A percentile compares a stretch with the other conserved stretches of the same genome.
phyloP scores from a whole-genome alignment of 2,113 vertebrate species.

The Chaetodon auriga region DNA sequence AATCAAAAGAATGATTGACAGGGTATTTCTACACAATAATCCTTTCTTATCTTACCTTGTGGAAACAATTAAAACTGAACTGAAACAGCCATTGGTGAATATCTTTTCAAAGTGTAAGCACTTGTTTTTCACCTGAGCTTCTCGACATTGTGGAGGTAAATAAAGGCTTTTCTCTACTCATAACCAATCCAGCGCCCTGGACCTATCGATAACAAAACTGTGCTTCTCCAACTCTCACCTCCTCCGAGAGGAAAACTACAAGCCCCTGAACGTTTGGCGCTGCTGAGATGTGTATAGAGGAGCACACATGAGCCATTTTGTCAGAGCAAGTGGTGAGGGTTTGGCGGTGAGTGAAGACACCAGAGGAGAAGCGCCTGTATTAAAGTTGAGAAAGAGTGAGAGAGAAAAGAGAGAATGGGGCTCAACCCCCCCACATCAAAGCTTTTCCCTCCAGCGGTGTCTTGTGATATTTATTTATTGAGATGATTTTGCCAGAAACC shows the following conservation, averaged over 20 bases:
- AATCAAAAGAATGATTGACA: constrained; percentile 37
- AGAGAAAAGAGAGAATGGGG: constrained; percentile 77
- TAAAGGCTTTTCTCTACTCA: constrained; percentile 46
- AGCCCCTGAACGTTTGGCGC: constrained; percentile 65
- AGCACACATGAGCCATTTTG: constrained; percentile 78
- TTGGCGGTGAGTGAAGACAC: constrained; percentile 75
- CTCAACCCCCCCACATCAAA: constrained; percentile 82
- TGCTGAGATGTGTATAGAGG: constrained; percentile 58
- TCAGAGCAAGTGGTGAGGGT: constrained; percentile 75
- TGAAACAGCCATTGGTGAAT: constrained; percentile 21
- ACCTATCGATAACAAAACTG: constrained; percentile 70
- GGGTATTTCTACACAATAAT: constrained; percentile 9
- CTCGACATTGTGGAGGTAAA: constrained; percentile 43
- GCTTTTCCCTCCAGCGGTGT: constrained; percentile 80
- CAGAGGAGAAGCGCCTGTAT: constrained; percentile 72
- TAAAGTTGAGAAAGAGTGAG: constrained; percentile 75
- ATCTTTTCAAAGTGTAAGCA: constrained; percentile 36
- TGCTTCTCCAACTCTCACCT: constrained; percentile 64
- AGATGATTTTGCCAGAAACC: constrained; percentile 86
- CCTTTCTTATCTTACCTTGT: constrained; percentile 41
- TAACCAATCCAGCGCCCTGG: constrained; percentile 51
- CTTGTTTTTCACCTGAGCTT: constrained; percentile 57
- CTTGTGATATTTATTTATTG: constrained; percentile 87
- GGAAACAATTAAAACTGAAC: constrained; percentile 46
- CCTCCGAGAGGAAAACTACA: constrained; percentile 65